These are phyloP conservation scores for Eupelmus urozonus DNA, from an alignment of 2,888 invertebrate species.

Conservation along the genomic window DNA sequence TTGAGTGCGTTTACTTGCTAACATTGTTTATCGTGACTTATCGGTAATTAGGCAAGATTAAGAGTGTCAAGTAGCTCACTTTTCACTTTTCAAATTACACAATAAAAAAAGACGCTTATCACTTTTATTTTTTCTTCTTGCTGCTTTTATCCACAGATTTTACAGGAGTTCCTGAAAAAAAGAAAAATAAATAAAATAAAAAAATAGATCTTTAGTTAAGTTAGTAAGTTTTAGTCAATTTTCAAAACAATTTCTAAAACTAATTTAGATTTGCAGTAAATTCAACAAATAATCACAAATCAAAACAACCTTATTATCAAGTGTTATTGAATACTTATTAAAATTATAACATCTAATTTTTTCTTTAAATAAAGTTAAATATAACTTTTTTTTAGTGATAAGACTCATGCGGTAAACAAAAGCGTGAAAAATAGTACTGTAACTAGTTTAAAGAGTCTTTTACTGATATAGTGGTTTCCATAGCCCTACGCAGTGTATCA, in stretches of 20 bases:
- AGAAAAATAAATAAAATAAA: conserved; percentile 24
- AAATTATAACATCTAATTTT: too few species aligned
- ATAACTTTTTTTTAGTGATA: too few species aligned
- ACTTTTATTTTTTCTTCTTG: conserved; percentile 69
- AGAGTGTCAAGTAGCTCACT: not conserved
- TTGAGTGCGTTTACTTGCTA: too few species aligned
- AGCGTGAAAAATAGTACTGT: too few species aligned
- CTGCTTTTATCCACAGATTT: conserved; percentile 64
- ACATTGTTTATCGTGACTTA: too few species aligned
- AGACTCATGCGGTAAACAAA: too few species aligned
- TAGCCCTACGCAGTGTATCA: too few species aligned
- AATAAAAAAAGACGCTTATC: conserved; percentile 41
- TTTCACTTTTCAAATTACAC: not conserved
- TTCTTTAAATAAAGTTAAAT: not conserved
- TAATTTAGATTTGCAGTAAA: not conserved
- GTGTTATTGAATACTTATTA: not conserved
- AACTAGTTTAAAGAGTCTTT: too few species aligned
- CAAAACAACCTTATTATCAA: not conserved
- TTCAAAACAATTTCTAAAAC: too few species aligned
- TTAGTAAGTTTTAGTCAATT: not conserved
- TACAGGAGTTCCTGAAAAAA: conserved; percentile 65
- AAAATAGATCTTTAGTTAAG: conserved; percentile 7
- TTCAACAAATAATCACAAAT: not conserved
- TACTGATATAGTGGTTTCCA: too few species aligned
- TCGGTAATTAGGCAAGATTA: not conserved